phyloP scores from a whole-genome alignment of 2,797 vertebrate genomes.

The Amblyopsis hoosieri region DNA sequence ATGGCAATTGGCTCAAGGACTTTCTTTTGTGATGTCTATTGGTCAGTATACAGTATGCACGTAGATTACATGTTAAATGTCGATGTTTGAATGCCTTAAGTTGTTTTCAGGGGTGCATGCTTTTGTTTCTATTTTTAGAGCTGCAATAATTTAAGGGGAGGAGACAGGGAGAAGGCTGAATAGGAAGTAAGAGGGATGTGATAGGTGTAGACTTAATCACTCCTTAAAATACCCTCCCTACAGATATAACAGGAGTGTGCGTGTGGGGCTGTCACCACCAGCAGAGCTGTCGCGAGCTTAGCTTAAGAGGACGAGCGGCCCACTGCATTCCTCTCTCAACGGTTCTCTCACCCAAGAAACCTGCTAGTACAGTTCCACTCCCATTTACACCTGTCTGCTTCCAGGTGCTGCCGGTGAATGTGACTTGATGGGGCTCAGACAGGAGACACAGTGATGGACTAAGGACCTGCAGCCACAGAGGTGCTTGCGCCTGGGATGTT shows the following conservation, averaged over 20 bases:
- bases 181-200: slow-evolving; percentile 46
- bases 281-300: slow-evolving; percentile 31
- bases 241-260: slow-evolving; percentile 54
- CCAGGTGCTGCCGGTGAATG: slow-evolving; percentile 42
- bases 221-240: slow-evolving; percentile 70
- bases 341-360: not conserved
- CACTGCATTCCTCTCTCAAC: slow-evolving; percentile 28
- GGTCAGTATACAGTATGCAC: not conserved
- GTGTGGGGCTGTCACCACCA: slow-evolving; percentile 51
- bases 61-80: not conserved
- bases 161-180: slow-evolving; percentile 29
- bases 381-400: slow-evolving; percentile 1
- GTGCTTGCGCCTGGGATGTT: slow-evolving; percentile 85
- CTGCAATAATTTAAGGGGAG: slow-evolving; percentile 27
- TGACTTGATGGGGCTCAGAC: slow-evolving; percentile 51
- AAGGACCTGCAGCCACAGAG: slow-evolving; percentile 54
- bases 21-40: not conserved
- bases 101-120: not conserved
- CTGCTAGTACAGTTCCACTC: slow-evolving; percentile 22
- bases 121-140: slow-evolving; percentile 30
- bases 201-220: slow-evolving; percentile 60
- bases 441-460: slow-evolving; percentile 68
- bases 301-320: slow-evolving; percentile 29
- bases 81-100: not conserved
- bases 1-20: not conserved